Conservation (phyloP, 2,888 invertebrate species). For the Plagodis pulveraria region DNA sequence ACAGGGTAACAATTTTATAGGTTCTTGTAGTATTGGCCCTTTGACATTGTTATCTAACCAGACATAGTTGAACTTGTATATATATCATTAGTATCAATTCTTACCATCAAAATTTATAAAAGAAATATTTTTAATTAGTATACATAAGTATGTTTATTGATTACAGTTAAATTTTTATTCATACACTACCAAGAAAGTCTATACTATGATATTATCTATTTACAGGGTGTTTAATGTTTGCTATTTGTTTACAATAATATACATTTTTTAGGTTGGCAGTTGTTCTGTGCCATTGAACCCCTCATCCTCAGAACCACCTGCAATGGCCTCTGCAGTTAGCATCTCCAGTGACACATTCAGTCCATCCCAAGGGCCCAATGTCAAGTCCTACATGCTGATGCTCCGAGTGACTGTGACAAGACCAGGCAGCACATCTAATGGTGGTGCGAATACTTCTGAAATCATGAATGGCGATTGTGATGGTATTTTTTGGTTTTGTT, state of each 20-base stretch:
- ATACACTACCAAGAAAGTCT: too few relatives aligned
- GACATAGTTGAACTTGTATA: too few relatives aligned
- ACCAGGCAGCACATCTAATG: constrained; percentile 51
- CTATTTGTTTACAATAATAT: not conserved
- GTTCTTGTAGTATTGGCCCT: too few relatives aligned
- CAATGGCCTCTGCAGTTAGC: constrained; percentile 91
- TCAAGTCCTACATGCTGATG: constrained; percentile 93
- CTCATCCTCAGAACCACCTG: constrained; percentile 85
- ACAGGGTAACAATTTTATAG: too few relatives aligned
- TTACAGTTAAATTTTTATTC: too few relatives aligned
- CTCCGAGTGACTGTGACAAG: constrained; percentile 87
- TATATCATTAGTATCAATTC: too few relatives aligned
- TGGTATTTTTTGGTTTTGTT: constrained; percentile 52
- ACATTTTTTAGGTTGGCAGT: constrained; percentile 83
- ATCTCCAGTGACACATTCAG: constrained; percentile 94
- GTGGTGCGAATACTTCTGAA: constrained; percentile 70
- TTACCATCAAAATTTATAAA: too few relatives aligned
- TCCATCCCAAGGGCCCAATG: constrained; percentile 90
- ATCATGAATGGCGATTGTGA: constrained; percentile 80
- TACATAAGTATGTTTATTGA: too few relatives aligned
- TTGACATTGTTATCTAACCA: too few relatives aligned
- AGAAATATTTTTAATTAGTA: too few relatives aligned
- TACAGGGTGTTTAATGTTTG: not conserved
- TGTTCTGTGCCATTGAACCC: constrained; percentile 92
- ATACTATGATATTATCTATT: too few relatives aligned